phyloP scores from a whole-genome alignment of 2,113 vertebrate species.

The Nipponia nippon region DNA sequence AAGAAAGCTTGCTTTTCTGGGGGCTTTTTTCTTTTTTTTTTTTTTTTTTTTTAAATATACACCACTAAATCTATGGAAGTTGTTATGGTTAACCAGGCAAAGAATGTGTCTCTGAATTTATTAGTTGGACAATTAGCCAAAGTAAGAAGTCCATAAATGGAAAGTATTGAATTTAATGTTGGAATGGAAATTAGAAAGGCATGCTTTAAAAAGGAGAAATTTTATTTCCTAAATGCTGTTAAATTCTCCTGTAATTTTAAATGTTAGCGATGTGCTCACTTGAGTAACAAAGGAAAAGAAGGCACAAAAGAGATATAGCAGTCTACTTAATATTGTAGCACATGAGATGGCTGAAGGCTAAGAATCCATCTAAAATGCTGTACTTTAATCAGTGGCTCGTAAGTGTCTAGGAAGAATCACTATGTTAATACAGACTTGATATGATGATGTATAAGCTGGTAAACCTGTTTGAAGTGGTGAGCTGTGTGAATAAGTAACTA shows the following conservation, averaged over 20 bases:
- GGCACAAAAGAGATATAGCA: neutral
- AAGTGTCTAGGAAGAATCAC: slow-evolving; percentile 37
- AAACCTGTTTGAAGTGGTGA: slow-evolving; percentile 50
- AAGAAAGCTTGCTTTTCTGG: neutral
- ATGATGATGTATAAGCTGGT: neutral
- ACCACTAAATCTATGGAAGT: neutral
- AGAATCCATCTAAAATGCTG: slow-evolving; percentile 18
- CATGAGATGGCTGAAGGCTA: slow-evolving; percentile 57
- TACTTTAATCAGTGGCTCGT: slow-evolving; percentile 11
- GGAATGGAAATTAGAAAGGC: neutral
- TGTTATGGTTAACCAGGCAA: neutral
- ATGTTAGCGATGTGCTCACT: neutral
- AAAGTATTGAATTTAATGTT: neutral
- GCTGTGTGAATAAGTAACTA: neutral
- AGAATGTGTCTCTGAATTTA: neutral
- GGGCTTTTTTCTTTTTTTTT: no score
- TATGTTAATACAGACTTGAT: slow-evolving; percentile 57
- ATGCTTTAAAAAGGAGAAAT: neutral
- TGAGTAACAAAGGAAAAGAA: neutral
- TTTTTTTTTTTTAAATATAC: neutral
- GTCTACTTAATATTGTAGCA: neutral
- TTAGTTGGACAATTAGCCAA: neutral
- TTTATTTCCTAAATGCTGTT: neutral
- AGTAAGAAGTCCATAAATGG: slow-evolving; percentile 41
- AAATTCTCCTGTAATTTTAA: neutral